A percentile compares a stretch with the other conserved stretches of the same genome.
Conservation (phyloP, 2,113 vertebrate genomes). For the Scortum barcoo region DNA sequence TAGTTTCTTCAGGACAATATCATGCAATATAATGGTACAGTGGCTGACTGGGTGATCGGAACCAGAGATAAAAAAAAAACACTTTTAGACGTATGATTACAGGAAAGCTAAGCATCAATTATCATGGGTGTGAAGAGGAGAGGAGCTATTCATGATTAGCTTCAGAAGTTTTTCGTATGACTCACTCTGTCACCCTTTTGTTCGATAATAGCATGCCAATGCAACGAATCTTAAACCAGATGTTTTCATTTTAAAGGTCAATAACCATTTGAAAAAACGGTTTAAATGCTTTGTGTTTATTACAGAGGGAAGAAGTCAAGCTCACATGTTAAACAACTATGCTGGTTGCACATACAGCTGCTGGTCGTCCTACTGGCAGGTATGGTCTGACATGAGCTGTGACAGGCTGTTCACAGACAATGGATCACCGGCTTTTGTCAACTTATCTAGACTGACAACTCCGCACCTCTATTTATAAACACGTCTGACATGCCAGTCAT, state of each 20-base stretch:
- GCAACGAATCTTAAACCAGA: background rate
- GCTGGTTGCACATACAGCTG: slow-evolving; percentile 46
- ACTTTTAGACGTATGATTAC: background rate
- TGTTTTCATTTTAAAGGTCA: background rate
- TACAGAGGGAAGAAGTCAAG: slow-evolving; percentile 55
- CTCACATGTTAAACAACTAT: background rate
- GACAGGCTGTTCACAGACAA: slow-evolving; percentile 4
- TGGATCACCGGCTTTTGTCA: background rate
- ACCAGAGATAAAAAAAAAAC: slow-evolving; percentile 24
- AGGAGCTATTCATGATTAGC: background rate
- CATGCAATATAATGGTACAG: background rate
- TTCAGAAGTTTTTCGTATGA: background rate
- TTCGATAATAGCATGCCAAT: background rate
- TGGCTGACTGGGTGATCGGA: background rate
- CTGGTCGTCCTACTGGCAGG: slow-evolving; percentile 64
- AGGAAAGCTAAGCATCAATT: background rate
- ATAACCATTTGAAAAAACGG: background rate
- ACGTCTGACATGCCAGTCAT: slow-evolving; percentile 17
- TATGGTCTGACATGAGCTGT: slow-evolving; percentile 32
- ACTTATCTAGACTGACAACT: slow-evolving; percentile 7
- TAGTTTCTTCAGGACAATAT: background rate
- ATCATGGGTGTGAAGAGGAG: slow-evolving; percentile 1
- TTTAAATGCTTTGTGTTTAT: slow-evolving; percentile 11
- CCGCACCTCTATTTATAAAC: slow-evolving; percentile 35
- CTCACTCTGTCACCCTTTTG: slow-evolving; percentile 21